These are phyloP conservation scores for Carposina sasakii DNA, from an alignment of 1,140 invertebrate genomes.

Conservation along the genomic window DNA sequence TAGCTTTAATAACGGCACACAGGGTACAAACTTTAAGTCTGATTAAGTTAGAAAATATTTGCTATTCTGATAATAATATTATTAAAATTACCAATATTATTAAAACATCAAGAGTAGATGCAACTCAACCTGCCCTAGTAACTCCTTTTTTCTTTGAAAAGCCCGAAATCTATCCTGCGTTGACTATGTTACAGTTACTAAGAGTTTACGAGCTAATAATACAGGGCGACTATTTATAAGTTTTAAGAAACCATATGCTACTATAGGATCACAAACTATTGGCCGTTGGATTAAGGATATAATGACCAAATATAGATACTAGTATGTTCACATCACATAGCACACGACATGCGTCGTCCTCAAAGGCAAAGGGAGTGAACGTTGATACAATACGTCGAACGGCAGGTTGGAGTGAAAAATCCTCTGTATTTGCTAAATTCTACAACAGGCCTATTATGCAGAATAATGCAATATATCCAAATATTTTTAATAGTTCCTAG, in stretches of 20 bases:
- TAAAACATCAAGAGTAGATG: slow-evolving; percentile 11
- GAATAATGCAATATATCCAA: too few relatives aligned
- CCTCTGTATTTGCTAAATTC: background rate
- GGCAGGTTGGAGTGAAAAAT: background rate
- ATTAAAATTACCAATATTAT: slow-evolving; percentile 14
- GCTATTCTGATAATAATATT: background rate
- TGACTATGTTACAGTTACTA: background rate
- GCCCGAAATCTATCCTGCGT: background rate
- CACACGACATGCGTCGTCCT: slow-evolving; percentile 22
- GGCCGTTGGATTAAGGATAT: slow-evolving; percentile 21
- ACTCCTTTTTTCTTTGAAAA: slow-evolving; percentile 8
- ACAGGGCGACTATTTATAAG: background rate
- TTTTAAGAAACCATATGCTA: background rate
- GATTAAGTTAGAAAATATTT: background rate
- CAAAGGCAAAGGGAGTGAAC: slow-evolving; percentile 19
- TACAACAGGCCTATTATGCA: too few relatives aligned
- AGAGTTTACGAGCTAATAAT: background rate
- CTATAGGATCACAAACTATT: slow-evolving; percentile 12
- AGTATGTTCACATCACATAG: slow-evolving; percentile 14
- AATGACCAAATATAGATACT: slow-evolving; percentile 10
- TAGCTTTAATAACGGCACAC: background rate
- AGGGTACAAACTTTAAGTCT: background rate
- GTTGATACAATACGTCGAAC: slow-evolving; percentile 3
- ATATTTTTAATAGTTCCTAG: too few relatives aligned
- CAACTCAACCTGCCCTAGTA: slow-evolving; percentile 8